Evolutionary conservation across 1,140 invertebrate genomes (phyloP), one percentile per base, ranked within the genome.

Genomic region (Gryon sp.): DNA sequence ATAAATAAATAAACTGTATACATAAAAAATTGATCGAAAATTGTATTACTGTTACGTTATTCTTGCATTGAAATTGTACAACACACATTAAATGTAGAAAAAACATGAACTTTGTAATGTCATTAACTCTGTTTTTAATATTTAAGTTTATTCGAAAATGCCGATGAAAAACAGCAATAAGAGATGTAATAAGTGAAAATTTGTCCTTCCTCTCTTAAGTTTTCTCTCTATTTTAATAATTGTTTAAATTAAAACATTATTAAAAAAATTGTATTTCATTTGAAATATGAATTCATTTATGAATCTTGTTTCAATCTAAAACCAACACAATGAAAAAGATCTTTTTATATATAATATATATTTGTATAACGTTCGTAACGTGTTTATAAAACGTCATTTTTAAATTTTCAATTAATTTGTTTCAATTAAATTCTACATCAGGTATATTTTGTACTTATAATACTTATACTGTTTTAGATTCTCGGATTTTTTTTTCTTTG

Each of bases 401-500:
- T 57, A 18, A 43, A 53, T 59, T 57, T 55, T 41, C 16, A 68
- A 52, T 59, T 30, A 11, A 3, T 41, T 52, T 48, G 15, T n/a
- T 57, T 41, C 66, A 53, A 57, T 57, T 48, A 18, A 63, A 46
- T 63, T 63, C 48, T 76, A 76, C 63, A 52, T 76, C 73, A 76
- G 63, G 65, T 76, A 76, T 76, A 68, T 32, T 76, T 76, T 76
- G 73, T 76, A 76, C 73, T 76, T 76, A 76, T 43, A 69, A 76
- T 68, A 76, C 28, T 36, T 70, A 65, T 76, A 76, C 14, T 65
- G 43, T 70, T 69, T 74, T 66, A 7, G 16, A 53, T 66, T 66
- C 53, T 38, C 45, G 16, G 60, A 53, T 60, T 52, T 55, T 11
- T 60, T 38, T 48, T n/a, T 30, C 36, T 41, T 12, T 40, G n/a